phyloP scores from a whole-genome alignment of 2,113 vertebrate species.

The Macaca mulatta region DNA sequence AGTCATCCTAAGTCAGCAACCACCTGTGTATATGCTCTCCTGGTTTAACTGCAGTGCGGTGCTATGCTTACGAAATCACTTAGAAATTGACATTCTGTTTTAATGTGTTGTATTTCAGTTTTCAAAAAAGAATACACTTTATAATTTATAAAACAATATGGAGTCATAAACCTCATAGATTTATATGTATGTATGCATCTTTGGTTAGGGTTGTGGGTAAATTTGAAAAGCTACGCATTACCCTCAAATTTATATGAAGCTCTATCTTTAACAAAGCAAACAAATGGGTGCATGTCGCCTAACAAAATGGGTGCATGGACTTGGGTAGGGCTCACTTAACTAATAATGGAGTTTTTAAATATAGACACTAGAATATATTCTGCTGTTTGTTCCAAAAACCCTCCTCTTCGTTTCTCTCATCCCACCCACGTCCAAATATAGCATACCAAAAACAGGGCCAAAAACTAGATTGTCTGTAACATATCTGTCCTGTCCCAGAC shows the following conservation, averaged over 20 bases:
- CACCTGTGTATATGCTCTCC: neutral
- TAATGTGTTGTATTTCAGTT: neutral
- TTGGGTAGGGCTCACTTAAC: neutral
- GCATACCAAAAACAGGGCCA: too few relatives aligned
- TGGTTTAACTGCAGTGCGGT: neutral
- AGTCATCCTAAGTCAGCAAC: neutral
- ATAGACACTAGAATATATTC: neutral
- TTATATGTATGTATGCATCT: neutral
- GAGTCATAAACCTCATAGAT: neutral
- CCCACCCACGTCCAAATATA: neutral
- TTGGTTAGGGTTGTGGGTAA: neutral
- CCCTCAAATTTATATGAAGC: neutral
- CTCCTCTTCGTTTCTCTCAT: neutral
- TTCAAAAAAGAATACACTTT: neutral
- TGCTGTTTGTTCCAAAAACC: neutral
- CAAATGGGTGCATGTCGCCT: too few relatives aligned
- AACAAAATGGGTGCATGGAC: neutral
- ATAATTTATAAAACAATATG: neutral
- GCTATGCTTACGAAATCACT: neutral
- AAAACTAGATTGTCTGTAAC: neutral
- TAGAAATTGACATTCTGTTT: neutral
- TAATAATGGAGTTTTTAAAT: neutral
- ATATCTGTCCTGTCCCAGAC: too few relatives aligned
- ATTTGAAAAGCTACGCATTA: neutral
- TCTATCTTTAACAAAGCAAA: neutral